Evolutionary conservation across 2,797 vertebrate genomes (phyloP), one percentile per base, ranked within the genome.

Genomic region (Pteronotus mesoamericanus): DNA sequence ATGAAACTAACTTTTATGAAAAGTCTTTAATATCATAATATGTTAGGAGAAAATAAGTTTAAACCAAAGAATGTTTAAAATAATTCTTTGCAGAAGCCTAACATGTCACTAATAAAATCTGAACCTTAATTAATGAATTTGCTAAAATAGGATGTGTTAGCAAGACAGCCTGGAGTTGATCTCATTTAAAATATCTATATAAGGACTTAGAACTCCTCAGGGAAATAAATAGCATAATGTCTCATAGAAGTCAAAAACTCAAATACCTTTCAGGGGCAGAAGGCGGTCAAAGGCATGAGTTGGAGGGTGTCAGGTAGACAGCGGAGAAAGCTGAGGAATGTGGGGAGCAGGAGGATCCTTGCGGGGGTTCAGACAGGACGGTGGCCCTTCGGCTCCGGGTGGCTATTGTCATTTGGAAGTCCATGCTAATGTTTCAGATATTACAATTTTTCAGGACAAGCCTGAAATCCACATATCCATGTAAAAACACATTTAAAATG

Each of bases 41-140:
- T 21, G 68, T 84, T 86, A 68, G 66, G 77, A 91, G 39, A 83
- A 94, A 86, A 34, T 64, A 53, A 42, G 24, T 74, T 71, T 83
- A 94, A 95, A 14, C 26, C 61, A 68, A 93, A 80, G 24, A 88
- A 37, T 55, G 26, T 64, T 88, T 88, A 74, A 91, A 77, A 80
- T 72, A 64, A 94, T 74, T 87, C 32, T 39, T 74, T 75, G n/a
- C 77, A 93, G 57, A 87, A 94, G 37, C 16, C 42, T 51, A 84
- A 79, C 7, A 42, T 8, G 8, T 92, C 83, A 57, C 71, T 75
- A 94, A 96, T 46, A 84, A 83, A 94, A 87, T 26, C 19, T 88
- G 57, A 84, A 85, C 21, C 34, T 7, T 57, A 75, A 71, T 87
- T 90, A 79, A 87, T 57, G 19, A 82, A 89, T 93, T 61, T 80